These are phyloP conservation scores for Sebastolobus alascanus DNA, from an alignment of 2,797 vertebrate species.

Conservation along the genomic window DNA sequence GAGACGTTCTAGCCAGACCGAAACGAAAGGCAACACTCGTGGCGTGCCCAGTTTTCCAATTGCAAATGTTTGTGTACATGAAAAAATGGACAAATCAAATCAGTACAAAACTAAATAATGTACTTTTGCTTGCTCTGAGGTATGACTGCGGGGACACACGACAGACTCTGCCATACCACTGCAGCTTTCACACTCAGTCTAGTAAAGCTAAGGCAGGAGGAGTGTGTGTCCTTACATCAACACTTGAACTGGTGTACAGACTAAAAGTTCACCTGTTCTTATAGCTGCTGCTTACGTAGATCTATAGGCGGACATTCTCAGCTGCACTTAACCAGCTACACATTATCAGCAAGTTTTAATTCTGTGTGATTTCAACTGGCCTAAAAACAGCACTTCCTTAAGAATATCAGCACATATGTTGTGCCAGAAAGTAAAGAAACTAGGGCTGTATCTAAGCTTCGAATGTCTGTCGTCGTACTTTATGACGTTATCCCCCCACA, in stretches of 20 bases:
- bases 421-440: not conserved
- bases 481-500: too few species aligned
- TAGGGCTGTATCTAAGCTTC: too few species aligned
- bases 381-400: not conserved
- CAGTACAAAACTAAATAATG: slow-evolving; percentile 30
- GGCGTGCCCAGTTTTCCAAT: slow-evolving; percentile 31
- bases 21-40: slow-evolving; percentile 33
- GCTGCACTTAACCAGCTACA: not conserved
- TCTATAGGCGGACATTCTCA: not conserved
- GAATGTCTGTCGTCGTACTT: too few species aligned
- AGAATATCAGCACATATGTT: not conserved
- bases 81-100: slow-evolving; percentile 15
- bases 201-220: not conserved
- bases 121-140: slow-evolving; percentile 26
- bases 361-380: not conserved
- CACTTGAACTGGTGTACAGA: not conserved
- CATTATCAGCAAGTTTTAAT: not conserved
- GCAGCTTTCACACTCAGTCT: slow-evolving; percentile 14
- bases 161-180: not conserved
- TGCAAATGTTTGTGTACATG: slow-evolving; percentile 29
- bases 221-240: not conserved
- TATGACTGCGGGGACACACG: not conserved
- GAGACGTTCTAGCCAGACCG: slow-evolving; percentile 12
- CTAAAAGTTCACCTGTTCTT: not conserved
- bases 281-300: not conserved